Evolutionary conservation across 2,113 vertebrate species (phyloP).

Genomic region (Agelaius tricolor): DNA sequence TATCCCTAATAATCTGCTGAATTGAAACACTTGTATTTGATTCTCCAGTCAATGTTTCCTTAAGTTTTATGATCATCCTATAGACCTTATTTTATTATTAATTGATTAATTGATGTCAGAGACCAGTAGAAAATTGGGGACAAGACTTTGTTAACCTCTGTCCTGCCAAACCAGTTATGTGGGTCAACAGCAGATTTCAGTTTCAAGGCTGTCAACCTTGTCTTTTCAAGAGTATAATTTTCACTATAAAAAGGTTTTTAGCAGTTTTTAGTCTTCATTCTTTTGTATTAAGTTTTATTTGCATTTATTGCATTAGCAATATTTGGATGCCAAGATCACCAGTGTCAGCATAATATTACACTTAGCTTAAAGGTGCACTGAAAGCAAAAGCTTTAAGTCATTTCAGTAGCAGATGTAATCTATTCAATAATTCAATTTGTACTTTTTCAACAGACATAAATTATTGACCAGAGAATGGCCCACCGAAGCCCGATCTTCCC

Average conservation of each 20-base stretch:
- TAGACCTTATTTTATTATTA: neutral
- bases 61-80: neutral
- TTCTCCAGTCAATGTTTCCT: neutral
- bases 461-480: constrained; percentile 78
- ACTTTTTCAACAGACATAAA: constrained; percentile 75
- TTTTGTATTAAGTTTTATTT: neutral
- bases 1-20: neutral
- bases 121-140: neutral
- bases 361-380: neutral
- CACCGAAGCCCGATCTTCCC: constrained; percentile 73
- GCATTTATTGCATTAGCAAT: neutral
- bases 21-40: neutral
- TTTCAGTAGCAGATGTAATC: constrained; percentile 36
- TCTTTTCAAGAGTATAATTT: neutral
- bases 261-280: neutral
- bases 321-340: neutral
- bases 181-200: neutral
- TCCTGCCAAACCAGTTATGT: neutral
- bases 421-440: constrained; percentile 60
- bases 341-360: neutral
- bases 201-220: neutral
- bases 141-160: neutral
- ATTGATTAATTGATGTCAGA: neutral
- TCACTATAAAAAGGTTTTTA: neutral
- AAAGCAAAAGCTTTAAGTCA: neutral